Percentiles rank a stretch among this genome's conserved stretches.
phyloP scores from a whole-genome alignment of 1,140 invertebrate species.

The Caerostris extrusa region DNA sequence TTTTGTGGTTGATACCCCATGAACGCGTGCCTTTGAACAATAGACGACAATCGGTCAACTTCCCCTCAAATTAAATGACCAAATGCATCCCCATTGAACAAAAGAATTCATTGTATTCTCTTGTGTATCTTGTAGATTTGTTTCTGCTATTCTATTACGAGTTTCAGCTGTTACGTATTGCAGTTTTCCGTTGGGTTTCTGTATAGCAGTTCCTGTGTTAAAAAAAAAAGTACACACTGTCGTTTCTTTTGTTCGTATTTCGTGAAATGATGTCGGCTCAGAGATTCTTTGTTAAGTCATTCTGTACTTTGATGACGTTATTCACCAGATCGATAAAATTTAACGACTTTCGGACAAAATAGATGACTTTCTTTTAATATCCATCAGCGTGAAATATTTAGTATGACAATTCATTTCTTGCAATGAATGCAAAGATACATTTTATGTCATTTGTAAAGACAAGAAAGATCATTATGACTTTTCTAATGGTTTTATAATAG shows the following conservation, averaged over 20 bases:
- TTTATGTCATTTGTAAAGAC: background rate
- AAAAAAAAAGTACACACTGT: background rate
- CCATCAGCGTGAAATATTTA: background rate
- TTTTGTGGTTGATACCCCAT: background rate
- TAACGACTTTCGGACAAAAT: background rate
- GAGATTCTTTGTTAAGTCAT: background rate
- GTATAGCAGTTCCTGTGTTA: background rate
- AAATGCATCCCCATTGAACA: background rate
- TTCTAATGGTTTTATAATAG: background rate
- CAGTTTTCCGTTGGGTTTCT: background rate
- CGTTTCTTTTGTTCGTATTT: background rate
- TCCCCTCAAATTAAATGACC: background rate
- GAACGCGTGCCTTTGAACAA: background rate
- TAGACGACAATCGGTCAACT: background rate
- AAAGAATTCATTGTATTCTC: background rate
- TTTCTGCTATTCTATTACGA: constrained; percentile 1
- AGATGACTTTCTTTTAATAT: background rate
- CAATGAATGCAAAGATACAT: background rate
- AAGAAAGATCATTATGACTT: background rate
- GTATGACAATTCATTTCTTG: background rate
- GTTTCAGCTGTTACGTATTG: background rate
- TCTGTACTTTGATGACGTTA: background rate
- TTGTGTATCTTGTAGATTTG: background rate
- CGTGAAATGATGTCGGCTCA: background rate
- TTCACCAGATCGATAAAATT: background rate